Evolutionary conservation across 2,888 invertebrate genomes (phyloP).

Genomic region (Sisyra nigra): DNA sequence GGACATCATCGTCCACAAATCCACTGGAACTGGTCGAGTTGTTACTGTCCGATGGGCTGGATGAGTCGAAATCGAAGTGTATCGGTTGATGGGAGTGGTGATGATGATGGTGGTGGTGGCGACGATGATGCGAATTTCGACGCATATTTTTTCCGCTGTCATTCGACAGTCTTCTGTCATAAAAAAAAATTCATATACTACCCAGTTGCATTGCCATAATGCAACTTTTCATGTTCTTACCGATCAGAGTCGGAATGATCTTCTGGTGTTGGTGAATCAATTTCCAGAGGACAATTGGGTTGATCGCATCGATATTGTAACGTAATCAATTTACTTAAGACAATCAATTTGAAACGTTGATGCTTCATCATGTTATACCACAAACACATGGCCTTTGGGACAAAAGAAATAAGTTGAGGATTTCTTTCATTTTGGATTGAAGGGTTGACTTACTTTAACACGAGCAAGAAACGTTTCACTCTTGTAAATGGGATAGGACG

Average conservation of each 20-base stretch:
- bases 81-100: slow-evolving; percentile 9
- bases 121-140: too few relatives aligned
- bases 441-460: background rate
- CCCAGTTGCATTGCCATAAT: too few relatives aligned
- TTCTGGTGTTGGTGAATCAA: too few relatives aligned
- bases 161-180: too few relatives aligned
- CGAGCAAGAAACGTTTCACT: slow-evolving; percentile 20
- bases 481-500: slow-evolving; percentile 52
- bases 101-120: background rate
- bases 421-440: background rate
- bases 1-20: background rate
- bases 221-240: too few relatives aligned
- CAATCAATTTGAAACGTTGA: slow-evolving; percentile 63
- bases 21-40: slow-evolving; percentile 20
- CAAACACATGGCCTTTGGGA: slow-evolving; percentile 59
- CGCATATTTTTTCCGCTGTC: too few relatives aligned
- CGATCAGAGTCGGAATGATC: too few relatives aligned
- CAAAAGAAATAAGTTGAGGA: slow-evolving; percentile 20
- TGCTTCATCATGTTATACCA: slow-evolving; percentile 86
- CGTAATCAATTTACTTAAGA: slow-evolving; percentile 49
- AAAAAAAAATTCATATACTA: too few relatives aligned
- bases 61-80: slow-evolving; percentile 14
- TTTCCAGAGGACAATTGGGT: too few relatives aligned
- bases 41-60: slow-evolving; percentile 32
- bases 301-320: slow-evolving; percentile 21